phyloP scores from a whole-genome alignment of 1,140 invertebrate species.

The Meloidogyne hapla region DNA sequence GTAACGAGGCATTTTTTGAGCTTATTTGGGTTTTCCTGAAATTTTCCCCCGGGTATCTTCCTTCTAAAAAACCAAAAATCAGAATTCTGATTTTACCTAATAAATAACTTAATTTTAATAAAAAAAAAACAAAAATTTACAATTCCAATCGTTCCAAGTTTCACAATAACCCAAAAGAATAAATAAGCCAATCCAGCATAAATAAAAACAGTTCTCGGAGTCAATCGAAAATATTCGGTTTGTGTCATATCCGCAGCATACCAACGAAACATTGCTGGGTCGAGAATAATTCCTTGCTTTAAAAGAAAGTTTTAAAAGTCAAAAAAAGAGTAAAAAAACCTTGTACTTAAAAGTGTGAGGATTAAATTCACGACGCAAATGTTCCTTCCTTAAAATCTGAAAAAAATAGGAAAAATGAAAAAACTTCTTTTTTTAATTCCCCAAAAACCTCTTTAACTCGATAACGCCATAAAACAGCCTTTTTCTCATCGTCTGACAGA shows the following conservation, averaged over 20 bases:
- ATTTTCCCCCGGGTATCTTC: too few species aligned
- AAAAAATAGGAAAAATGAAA: background rate
- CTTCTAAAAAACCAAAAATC: background rate
- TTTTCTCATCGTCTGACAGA: slow-evolving; percentile 62
- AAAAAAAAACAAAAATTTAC: slow-evolving; percentile 21
- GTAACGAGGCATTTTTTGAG: too few species aligned
- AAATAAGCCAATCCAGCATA: slow-evolving; percentile 52
- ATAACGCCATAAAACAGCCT: slow-evolving; percentile 63
- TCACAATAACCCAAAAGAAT: slow-evolving; percentile 52
- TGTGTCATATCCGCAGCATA: slow-evolving; percentile 64
- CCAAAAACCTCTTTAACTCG: slow-evolving; percentile 55
- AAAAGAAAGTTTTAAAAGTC: slow-evolving; percentile 25
- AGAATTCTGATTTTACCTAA: background rate
- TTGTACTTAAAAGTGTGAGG: slow-evolving; percentile 63
- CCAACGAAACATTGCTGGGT: slow-evolving; percentile 64
- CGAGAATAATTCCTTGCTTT: slow-evolving; percentile 60
- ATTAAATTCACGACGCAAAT: slow-evolving; percentile 59
- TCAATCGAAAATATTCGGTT: slow-evolving; percentile 57
- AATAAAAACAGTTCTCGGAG: slow-evolving; percentile 55
- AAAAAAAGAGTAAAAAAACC: slow-evolving; percentile 28
- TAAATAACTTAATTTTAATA: too few species aligned
- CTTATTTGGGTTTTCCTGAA: too few species aligned
- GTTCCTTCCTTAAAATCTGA: slow-evolving; percentile 62
- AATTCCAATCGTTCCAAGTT: slow-evolving; percentile 40
- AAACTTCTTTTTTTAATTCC: background rate